phyloP scores from a whole-genome alignment of 2,113 vertebrate species.

The Jacana jacana region DNA sequence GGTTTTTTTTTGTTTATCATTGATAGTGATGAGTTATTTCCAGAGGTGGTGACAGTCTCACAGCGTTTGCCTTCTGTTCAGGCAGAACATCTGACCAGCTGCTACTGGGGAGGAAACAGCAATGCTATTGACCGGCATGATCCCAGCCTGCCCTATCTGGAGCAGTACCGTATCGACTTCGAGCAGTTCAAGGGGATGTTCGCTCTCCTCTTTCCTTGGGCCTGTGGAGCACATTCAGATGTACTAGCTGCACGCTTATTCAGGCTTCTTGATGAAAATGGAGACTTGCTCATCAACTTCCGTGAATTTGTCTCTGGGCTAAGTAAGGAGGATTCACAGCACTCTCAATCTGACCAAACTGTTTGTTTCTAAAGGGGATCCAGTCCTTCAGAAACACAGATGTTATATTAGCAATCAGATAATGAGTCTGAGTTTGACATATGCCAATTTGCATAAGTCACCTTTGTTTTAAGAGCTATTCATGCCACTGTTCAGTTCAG shows the following conservation, averaged over 20 bases:
- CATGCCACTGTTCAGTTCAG: not conserved
- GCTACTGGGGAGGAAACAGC: constrained; percentile 97
- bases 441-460: not conserved
- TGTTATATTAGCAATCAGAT: not conserved
- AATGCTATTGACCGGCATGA: constrained; percentile 91
- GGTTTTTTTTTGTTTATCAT: not conserved
- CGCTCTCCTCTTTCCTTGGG: constrained; percentile 91
- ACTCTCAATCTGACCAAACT: not conserved
- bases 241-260: constrained; percentile 87
- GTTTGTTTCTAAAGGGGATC: not conserved
- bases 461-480: not conserved
- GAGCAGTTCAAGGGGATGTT: constrained; percentile 97
- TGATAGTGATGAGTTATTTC: not conserved
- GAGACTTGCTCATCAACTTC: constrained; percentile 94
- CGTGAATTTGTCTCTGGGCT: constrained; percentile 92
- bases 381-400: not conserved
- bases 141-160: constrained; percentile 96
- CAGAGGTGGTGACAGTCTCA: not conserved
- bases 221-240: constrained; percentile 86
- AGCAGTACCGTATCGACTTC: constrained; percentile 96
- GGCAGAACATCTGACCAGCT: constrained; percentile 97
- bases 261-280: constrained; percentile 89
- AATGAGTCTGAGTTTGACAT: not conserved
- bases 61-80: constrained; percentile 42
- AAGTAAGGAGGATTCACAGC: constrained; percentile 73